Percentiles rank a stretch among this genome's conserved stretches.
phyloP scores from a whole-genome alignment of 2,888 invertebrate species.

The Hypomecis atomaria region DNA sequence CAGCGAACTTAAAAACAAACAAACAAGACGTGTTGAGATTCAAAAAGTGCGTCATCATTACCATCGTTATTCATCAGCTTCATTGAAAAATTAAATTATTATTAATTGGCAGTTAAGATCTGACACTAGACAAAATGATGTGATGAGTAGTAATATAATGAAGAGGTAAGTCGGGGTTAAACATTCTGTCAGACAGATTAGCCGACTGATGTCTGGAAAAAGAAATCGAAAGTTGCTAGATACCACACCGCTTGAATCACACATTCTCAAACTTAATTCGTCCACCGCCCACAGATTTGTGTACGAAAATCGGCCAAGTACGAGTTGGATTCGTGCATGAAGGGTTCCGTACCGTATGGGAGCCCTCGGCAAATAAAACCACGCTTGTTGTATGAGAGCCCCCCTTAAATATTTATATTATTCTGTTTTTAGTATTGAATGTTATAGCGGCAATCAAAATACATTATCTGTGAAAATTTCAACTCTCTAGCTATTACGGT shows the following conservation, averaged over 20 bases:
- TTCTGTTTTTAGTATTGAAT: too few species aligned
- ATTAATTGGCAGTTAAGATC: slow-evolving; percentile 36
- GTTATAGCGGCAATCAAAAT: too few species aligned
- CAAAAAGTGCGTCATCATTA: slow-evolving; percentile 27
- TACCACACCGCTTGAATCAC: neutral
- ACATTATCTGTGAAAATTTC: too few species aligned
- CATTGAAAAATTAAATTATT: slow-evolving; percentile 26
- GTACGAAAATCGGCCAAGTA: too few species aligned
- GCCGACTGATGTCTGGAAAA: slow-evolving; percentile 33
- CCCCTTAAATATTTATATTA: too few species aligned
- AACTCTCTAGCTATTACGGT: too few species aligned
- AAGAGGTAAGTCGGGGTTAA: slow-evolving; percentile 57
- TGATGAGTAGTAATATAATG: slow-evolving; percentile 42
- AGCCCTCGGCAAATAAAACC: too few species aligned
- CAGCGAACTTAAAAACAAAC: slow-evolving; percentile 11
- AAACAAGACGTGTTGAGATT: slow-evolving; percentile 28
- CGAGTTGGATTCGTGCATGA: too few species aligned
- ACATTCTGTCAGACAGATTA: slow-evolving; percentile 55
- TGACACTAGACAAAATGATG: slow-evolving; percentile 23
- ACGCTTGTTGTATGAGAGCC: too few species aligned
- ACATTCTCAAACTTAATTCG: too few species aligned
- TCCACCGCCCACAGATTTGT: too few species aligned
- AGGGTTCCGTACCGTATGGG: too few species aligned
- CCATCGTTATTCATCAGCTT: slow-evolving; percentile 15
- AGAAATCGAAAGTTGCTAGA: slow-evolving; percentile 51